Evolutionary conservation across 1,140 invertebrate species (phyloP).

Genomic region (Polypedilum pembai): DNA sequence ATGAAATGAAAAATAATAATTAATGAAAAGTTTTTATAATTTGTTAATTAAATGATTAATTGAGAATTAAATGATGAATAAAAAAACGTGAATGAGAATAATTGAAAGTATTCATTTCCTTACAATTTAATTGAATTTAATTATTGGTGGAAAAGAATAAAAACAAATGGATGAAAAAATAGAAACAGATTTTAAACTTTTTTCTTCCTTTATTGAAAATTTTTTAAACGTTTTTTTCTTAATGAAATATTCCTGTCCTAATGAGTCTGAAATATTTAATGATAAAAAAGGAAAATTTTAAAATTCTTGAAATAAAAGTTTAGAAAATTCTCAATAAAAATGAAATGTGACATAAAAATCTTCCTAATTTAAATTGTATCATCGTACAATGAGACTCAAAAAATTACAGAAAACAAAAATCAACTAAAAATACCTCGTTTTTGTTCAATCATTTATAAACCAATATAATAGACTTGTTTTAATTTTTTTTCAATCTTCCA

Average conservation of each 20-base stretch:
- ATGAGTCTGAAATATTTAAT: slow-evolving; percentile 26
- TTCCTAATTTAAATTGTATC: background rate
- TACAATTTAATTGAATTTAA: background rate
- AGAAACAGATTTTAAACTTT: background rate
- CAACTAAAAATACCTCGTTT: background rate
- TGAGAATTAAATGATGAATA: slow-evolving; percentile 8
- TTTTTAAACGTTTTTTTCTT: background rate
- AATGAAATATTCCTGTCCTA: background rate
- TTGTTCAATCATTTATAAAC: background rate
- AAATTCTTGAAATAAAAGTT: background rate
- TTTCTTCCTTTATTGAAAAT: slow-evolving; percentile 3
- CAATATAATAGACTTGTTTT: background rate
- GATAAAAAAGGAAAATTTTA: background rate
- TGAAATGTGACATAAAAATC: background rate
- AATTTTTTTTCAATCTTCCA: slow-evolving; percentile 1
- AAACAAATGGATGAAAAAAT: background rate
- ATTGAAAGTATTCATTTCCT: background rate
- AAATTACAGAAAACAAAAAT: background rate
- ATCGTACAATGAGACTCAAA: background rate
- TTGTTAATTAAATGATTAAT: slow-evolving; percentile 26
- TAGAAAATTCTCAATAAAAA: background rate
- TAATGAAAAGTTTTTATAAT: slow-evolving; percentile 26
- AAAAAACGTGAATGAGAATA: background rate
- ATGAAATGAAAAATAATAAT: slow-evolving; percentile 29
- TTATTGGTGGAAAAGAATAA: background rate